phyloP scores from a whole-genome alignment of 2,797 vertebrate species.

The Lagocephalus sceleratus region DNA sequence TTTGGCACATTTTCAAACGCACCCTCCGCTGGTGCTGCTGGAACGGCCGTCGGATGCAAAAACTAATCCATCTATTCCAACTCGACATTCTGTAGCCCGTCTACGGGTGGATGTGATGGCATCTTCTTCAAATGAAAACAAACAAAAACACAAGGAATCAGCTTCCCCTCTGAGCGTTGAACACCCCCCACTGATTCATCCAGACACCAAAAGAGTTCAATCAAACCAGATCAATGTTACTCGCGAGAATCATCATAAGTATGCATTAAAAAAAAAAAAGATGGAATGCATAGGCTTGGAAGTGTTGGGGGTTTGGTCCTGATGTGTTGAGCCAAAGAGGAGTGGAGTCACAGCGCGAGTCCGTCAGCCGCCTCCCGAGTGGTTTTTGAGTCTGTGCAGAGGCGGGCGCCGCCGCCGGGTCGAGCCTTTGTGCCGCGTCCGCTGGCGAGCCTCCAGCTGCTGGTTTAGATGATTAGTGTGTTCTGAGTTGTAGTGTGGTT shows the following conservation, averaged over 20 bases:
- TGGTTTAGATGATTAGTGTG: conserved; percentile 20
- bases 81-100: not conserved
- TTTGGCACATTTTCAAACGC: conserved; percentile 26
- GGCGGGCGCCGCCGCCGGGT: conserved; percentile 24
- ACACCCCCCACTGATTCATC: conserved; percentile 10
- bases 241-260: conserved; percentile 24
- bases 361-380: conserved; percentile 16
- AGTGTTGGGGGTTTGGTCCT: conserved; percentile 52
- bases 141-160: conserved; percentile 1
- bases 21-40: conserved; percentile 57
- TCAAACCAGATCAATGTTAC: conserved; percentile 17
- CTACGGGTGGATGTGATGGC: not conserved
- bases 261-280: conserved; percentile 6
- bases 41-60: conserved; percentile 48
- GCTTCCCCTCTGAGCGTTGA: conserved; percentile 15
- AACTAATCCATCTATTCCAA: conserved; percentile 3
- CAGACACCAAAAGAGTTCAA: conserved; percentile 30
- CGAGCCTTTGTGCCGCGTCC: conserved; percentile 25
- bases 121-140: not conserved
- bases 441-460: conserved; percentile 44
- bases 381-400: conserved; percentile 33
- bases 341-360: conserved; percentile 14
- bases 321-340: conserved; percentile 35
- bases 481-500: conserved; percentile 8
- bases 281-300: conserved; percentile 58